Percentiles rank a stretch among this genome's conserved stretches.
These are phyloP conservation scores for Neomonachus schauinslandi DNA, from an alignment of 2,113 vertebrate genomes.

Conservation along the genomic window DNA sequence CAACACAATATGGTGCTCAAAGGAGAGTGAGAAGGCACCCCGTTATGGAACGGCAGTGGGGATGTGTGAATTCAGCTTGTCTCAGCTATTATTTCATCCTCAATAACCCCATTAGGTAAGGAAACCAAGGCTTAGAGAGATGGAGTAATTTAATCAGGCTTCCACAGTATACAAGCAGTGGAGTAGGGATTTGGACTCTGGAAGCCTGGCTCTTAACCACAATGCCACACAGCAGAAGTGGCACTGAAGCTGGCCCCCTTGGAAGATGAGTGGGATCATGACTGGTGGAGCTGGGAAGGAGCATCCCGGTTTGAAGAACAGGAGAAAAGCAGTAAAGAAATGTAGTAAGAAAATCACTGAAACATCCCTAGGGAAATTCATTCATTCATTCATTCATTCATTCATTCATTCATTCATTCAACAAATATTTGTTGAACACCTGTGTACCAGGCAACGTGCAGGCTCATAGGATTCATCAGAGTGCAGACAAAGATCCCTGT, in stretches of 20 bases:
- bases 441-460: background rate
- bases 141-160: background rate
- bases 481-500: background rate
- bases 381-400: background rate
- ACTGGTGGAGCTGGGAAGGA: background rate
- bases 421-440: background rate
- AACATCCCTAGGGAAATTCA: background rate
- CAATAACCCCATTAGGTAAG: background rate
- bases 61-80: background rate
- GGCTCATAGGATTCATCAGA: background rate
- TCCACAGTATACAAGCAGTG: background rate
- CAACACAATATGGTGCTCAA: background rate
- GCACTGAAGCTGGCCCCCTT: fast-evolving
- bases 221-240: background rate
- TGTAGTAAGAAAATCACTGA: background rate
- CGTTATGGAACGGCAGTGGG: too few species aligned
- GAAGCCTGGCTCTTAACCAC: background rate
- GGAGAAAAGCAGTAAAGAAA: background rate
- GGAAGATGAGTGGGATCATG: background rate
- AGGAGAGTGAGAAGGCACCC: background rate
- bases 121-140: background rate
- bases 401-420: background rate
- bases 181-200: background rate
- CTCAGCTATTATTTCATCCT: background rate
- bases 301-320: background rate